phyloP scores from a whole-genome alignment of 2,888 invertebrate species.

The Cephalotes varians region DNA sequence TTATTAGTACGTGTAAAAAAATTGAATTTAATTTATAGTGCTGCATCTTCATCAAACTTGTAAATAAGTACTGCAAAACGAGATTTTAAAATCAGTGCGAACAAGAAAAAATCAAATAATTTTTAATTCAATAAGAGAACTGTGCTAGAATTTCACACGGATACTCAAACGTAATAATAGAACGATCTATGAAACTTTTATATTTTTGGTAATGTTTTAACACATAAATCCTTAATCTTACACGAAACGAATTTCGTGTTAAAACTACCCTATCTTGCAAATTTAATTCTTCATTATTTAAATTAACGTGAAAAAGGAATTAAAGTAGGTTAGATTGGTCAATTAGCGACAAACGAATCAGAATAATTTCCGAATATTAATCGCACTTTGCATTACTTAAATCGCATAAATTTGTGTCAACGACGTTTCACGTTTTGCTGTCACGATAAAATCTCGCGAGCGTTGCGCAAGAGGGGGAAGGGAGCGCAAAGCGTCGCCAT shows the following conservation, averaged over 20 bases:
- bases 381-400: neutral
- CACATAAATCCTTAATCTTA: no score
- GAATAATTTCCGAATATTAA: neutral
- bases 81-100: no score
- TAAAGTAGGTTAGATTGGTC: neutral
- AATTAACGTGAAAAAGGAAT: neutral
- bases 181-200: no score
- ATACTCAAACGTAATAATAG: no score
- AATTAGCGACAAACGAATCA: neutral
- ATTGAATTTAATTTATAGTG: no score
- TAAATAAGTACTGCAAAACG: no score
- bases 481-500: neutral
- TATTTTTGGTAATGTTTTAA: no score
- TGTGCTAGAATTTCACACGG: no score
- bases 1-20: no score
- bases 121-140: no score
- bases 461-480: neutral
- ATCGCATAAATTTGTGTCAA: slow-evolving; percentile 7
- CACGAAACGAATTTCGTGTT: neutral
- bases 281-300: neutral
- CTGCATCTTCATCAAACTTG: no score
- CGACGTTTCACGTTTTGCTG: slow-evolving; percentile 17
- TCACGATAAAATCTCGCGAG: slow-evolving; percentile 29
- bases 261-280: neutral
- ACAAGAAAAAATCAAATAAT: no score